Evolutionary conservation across 2,888 invertebrate genomes (phyloP), one percentile per base, ranked within the genome.

Genomic region (Mamestra brassicae): DNA sequence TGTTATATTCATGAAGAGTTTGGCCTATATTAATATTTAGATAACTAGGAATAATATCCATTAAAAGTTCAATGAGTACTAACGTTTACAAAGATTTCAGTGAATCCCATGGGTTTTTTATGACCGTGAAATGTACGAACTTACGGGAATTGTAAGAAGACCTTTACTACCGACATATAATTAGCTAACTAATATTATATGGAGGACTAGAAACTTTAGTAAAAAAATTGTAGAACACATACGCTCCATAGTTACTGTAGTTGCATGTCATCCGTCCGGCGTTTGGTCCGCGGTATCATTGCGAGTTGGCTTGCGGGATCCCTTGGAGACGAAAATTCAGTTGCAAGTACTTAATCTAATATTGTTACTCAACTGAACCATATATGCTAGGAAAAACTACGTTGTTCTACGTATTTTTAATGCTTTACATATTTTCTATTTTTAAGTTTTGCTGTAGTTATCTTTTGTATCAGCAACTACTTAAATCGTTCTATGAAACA

Each of bases 201-300:
- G 8, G 17, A 65, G 38, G 13, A 26, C 26, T 26, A 26, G 1
- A 26, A 26, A 26, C 26, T 26, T 26, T 26, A 47, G 26, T n/a
- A n/a, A 50, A 38, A 8, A 54, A 54, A 34, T 15, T 52, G 4
- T 5, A 1, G n/a, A 58, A 10, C 4, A n/a, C 10, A 1, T 36
- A 2, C 83, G 76, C 83, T 90, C 63, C 77, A 38, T 36, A 85
- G 84, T 80, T 75, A 47, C 8, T n/a, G 88, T 82, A 55, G 84
- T 67, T 57, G 58, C 55, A 72, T 54, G 3, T 45, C 58, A 80
- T 86, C 84, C 85, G 88, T 91, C 90, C 91, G 87, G 86, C 77
- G 61, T 71, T 76, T 76, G 80, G 73, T 78, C 80, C 75, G 76
- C 78, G 87, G 84, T 83, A 87, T 78, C 84, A 80, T 76, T 74